Percentiles rank a stretch among this genome's conserved stretches.
phyloP scores from a whole-genome alignment of 1,140 invertebrate species.

The Aphaenogaster rudis region DNA sequence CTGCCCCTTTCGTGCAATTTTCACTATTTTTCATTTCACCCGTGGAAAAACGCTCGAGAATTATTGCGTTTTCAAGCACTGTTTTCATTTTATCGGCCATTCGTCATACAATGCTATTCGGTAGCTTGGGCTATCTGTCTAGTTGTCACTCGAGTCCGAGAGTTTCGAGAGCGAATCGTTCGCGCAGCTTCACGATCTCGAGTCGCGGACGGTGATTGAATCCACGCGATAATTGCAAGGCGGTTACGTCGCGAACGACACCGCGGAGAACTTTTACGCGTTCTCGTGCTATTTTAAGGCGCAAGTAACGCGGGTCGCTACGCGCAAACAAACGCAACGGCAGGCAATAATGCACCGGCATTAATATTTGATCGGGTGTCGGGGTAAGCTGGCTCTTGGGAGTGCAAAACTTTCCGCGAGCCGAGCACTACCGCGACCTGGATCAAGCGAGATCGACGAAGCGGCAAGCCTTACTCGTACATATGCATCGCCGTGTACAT shows the following conservation, averaged over 20 bases:
- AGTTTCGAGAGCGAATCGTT: neutral
- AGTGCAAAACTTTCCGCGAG: slow-evolving; percentile 44
- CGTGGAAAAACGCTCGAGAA: neutral
- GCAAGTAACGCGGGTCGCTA: neutral
- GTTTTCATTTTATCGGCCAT: slow-evolving; percentile 22
- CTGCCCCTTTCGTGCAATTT: neutral
- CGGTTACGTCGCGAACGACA: neutral
- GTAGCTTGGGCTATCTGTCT: neutral
- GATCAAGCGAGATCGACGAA: slow-evolving; percentile 34
- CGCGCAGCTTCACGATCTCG: neutral
- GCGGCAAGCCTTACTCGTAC: too few relatives aligned
- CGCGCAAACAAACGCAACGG: slow-evolving; percentile 20
- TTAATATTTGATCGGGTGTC: slow-evolving; percentile 53
- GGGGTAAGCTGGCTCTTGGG: slow-evolving; percentile 9
- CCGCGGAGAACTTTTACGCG: neutral
- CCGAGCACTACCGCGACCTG: slow-evolving; percentile 16
- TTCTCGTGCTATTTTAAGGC: neutral
- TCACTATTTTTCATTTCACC: neutral
- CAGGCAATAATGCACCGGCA: slow-evolving; percentile 29
- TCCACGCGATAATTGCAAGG: neutral
- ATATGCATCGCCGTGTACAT: neutral
- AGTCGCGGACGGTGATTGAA: neutral
- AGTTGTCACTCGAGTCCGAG: neutral
- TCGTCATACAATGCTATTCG: slow-evolving; percentile 15
- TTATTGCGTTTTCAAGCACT: slow-evolving; percentile 27